These are phyloP conservation scores for Prinia subflava DNA, from an alignment of 2,113 vertebrate species.

Conservation along the genomic window DNA sequence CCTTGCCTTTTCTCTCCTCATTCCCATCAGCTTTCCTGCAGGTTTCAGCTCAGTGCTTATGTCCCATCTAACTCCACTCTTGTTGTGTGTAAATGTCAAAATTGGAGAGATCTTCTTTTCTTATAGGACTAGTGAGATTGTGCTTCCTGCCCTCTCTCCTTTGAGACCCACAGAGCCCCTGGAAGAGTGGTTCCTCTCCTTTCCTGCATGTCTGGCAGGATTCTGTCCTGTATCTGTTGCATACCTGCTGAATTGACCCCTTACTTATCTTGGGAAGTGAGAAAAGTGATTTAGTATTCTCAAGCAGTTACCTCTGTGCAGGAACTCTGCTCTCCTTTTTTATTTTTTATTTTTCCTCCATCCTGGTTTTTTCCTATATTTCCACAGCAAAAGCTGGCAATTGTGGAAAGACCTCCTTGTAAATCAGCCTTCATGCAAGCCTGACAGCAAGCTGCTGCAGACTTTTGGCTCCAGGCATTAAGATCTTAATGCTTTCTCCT, in stretches of 20 bases:
- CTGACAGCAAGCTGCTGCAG: constrained; percentile 17
- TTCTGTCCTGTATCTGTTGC: not conserved
- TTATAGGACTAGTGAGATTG: not conserved
- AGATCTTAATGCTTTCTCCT: constrained; percentile 2
- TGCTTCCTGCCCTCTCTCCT: not conserved
- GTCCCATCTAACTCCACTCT: not conserved
- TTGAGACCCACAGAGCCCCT: not conserved
- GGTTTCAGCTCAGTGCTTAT: not conserved
- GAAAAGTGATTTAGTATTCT: not conserved
- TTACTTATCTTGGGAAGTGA: not conserved
- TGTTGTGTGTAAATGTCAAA: not conserved
- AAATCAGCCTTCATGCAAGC: not conserved
- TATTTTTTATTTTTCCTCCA: not conserved
- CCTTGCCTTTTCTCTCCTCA: not conserved
- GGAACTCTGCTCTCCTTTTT: not conserved
- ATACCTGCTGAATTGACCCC: not conserved
- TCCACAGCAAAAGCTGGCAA: not conserved
- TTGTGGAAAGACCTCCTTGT: not conserved
- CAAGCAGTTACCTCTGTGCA: not conserved
- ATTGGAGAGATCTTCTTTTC: not conserved
- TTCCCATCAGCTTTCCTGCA: not conserved
- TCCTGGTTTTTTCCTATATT: not conserved
- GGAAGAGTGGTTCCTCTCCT: not conserved
- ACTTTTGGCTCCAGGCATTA: not conserved
- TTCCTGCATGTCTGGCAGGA: not conserved